A percentile compares a stretch with the other conserved stretches of the same genome.
These are phyloP conservation scores for Drosophila recens DNA, from an alignment of 2,888 invertebrate genomes.

Conservation along the genomic window DNA sequence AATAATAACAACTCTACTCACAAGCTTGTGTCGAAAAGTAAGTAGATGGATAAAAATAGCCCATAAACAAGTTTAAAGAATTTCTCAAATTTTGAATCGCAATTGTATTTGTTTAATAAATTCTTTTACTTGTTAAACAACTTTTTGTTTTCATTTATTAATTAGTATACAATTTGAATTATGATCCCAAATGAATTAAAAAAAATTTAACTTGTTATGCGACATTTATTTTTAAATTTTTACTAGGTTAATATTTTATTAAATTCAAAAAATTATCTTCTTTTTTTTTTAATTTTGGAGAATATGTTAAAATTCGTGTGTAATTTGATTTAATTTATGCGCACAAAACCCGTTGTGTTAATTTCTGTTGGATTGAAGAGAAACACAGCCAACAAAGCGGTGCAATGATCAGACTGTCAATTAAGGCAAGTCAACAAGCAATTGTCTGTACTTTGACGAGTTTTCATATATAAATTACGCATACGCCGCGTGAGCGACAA, in stretches of 20 bases:
- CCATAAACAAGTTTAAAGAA: not conserved
- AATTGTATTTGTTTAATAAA: not conserved
- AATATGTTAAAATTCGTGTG: not conserved
- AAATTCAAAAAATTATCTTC: not conserved
- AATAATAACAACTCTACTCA: not conserved
- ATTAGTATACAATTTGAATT: too few relatives aligned
- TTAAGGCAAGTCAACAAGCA: slow-evolving; percentile 48
- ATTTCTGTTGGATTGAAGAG: slow-evolving; percentile 4
- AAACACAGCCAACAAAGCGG: not conserved
- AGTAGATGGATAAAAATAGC: not conserved
- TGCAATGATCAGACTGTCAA: slow-evolving; percentile 40
- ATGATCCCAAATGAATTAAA: too few relatives aligned
- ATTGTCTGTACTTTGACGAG: slow-evolving; percentile 44
- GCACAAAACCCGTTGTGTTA: slow-evolving; percentile 4
- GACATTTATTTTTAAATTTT: not conserved
- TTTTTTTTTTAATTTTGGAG: not conserved
- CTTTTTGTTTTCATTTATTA: not conserved
- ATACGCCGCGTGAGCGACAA: slow-evolving; percentile 59
- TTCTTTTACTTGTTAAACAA: not conserved
- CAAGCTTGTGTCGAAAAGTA: slow-evolving; percentile 3
- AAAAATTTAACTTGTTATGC: not conserved
- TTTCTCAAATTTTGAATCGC: not conserved
- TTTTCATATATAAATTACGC: slow-evolving; percentile 58
- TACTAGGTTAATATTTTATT: not conserved
- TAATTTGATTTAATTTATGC: slow-evolving; percentile 23